phyloP scores from a whole-genome alignment of 2,888 invertebrate species.

The Sisyra terminalis region DNA sequence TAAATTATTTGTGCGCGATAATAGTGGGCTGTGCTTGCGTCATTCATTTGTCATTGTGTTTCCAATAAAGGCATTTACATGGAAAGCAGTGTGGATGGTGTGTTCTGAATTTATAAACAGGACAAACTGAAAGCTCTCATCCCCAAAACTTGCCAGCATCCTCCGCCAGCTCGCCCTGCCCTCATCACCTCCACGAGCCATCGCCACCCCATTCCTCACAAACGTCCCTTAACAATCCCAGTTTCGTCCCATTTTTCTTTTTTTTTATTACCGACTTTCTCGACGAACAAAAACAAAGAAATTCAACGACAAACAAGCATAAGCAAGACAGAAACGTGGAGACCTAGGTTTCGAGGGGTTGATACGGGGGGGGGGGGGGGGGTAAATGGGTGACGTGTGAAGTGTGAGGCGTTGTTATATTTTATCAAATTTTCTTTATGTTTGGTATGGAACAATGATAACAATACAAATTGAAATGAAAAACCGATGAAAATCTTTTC shows the following conservation, averaged over 20 bases:
- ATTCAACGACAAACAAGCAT: too few relatives aligned
- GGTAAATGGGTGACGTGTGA: background rate
- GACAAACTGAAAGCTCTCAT: background rate
- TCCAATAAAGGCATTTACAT: conserved; percentile 9
- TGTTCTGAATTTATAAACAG: conserved; percentile 8
- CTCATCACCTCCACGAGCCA: too few relatives aligned
- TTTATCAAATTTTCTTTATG: conserved; percentile 1
- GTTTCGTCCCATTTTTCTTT: too few relatives aligned
- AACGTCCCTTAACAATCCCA: too few relatives aligned
- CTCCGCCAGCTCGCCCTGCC: too few relatives aligned
- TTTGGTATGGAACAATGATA: background rate
- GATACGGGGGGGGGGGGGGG: background rate
- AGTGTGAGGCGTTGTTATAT: background rate
- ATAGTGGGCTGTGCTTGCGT: conserved; percentile 6
- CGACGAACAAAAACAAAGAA: too few relatives aligned
- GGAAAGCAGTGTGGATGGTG: conserved; percentile 6
- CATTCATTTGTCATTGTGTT: conserved; percentile 9
- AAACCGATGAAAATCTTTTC: background rate
- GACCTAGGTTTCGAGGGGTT: background rate
- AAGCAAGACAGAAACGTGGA: too few relatives aligned
- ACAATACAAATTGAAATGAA: background rate
- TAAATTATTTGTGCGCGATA: background rate
- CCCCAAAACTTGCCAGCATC: too few relatives aligned
- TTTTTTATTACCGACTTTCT: too few relatives aligned
- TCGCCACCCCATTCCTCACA: too few relatives aligned